Evolutionary conservation across 1,140 invertebrate genomes (phyloP), one percentile per base, ranked within the genome.

Genomic region (Lasioglossum albipes): DNA sequence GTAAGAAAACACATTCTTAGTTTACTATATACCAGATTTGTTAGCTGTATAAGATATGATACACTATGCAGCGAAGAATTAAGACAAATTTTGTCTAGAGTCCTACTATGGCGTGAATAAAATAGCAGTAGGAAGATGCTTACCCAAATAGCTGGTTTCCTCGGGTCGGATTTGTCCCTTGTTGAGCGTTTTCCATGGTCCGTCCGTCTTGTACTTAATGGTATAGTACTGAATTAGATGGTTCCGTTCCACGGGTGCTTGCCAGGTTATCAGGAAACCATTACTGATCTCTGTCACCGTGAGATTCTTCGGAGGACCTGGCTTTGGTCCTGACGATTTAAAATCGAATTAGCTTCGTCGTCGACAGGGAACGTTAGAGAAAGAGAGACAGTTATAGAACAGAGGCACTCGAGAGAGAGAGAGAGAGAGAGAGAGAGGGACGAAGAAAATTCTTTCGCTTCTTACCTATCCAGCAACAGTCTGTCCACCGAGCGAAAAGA

Each of bases 211-310:
- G 94, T 97, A 98, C 92, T 98, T 97, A 91, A 98, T 97, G 65
- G 96, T 97, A 92, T 98, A 99, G 94, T 97, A 97, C 91, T 97
- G 96, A 81, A 98, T 96, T 31, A 97, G 94, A 85, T 97, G 95
- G 31, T 95, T 95, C 82, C 95, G 95, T 90, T 97, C 96, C 65
- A 95, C 83, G n/a, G 98, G 97, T 75, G 96, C 95, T 91, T 96
- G 95, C 98, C 97, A 99, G 83, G 96, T 96, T 87, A 98, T 97
- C 54, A 98, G 94, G 91, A 97, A 97, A 69, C 97, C 97, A 91
- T 97, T 97, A 88, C 95, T 95, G 72, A 97, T 95, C 93, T 97
- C 97, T 22, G 96, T 96, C 41, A 98, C 96, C 59, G 97, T 97
- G 67, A 99, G 94, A 93, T 98, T 98, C 76, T 96, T 94, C 10